Evolutionary conservation across 1,140 invertebrate species (phyloP), one percentile per base, ranked within the genome.

Genomic region (Luehdorfia chinensis): DNA sequence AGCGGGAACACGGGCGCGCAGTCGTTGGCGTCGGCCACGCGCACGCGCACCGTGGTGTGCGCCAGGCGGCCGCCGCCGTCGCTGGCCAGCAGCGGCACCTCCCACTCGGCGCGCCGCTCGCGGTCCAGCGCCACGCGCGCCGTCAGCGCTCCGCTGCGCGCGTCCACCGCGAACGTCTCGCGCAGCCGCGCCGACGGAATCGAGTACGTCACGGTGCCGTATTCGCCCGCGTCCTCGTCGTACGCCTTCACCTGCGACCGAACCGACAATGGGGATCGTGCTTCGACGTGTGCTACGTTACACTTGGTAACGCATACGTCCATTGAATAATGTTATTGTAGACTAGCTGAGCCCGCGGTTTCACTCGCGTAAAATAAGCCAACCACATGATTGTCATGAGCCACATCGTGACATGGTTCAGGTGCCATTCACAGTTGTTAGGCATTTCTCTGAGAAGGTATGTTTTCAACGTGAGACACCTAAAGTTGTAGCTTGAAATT

Each of bases 1-100:
- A 94, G 77, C 18, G 91, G 81, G 83, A 98, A 98, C 32, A 87
- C 78, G 0, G 97, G 97, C 32, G 91, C 78, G 83, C 97, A 96
- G 71, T 98, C 97, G 86, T 98, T 98, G 41, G 92, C 90, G 87
- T 98, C 96, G 2, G 83, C 86, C 4, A 98, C 91, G 59, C 90
- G 91, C 4, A 98, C 91, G 62, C 93, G 87, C 2, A 98, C 90
- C 4, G 90, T 91, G 1, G 94, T 89, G 75, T 95, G 96, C 2
- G 93, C 93, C 34, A 93, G 92, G 69, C 92, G 90, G 2, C 94
- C 94, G 30, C 96, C 96, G 33, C 92, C 92, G 83, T 98, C 96
- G 7, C 91, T 92, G n/a, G 95, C 96, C 77, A 93, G 92, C 4
- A 98, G 90, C 0, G 93, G 92, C 39, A 97, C 89, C 69, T 94